These are phyloP conservation scores for Reticulitermes lucifugus DNA, from an alignment of 2,888 invertebrate genomes.

Conservation along the genomic window DNA sequence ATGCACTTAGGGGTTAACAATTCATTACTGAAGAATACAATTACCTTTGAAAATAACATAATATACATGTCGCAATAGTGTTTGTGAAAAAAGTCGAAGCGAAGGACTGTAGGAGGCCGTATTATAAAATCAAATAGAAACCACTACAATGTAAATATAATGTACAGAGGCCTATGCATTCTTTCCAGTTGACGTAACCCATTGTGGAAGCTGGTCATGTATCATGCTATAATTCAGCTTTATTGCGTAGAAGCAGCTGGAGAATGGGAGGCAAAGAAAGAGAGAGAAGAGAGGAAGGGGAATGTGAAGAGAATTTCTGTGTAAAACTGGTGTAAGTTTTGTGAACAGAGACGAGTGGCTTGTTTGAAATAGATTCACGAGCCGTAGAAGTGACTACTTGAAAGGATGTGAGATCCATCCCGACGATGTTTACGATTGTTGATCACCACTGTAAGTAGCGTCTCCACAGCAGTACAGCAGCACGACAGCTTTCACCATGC, in stretches of 20 bases:
- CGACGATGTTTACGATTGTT: no score
- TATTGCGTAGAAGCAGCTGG: constrained; percentile 34
- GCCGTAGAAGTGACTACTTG: no score
- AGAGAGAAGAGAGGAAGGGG: not conserved
- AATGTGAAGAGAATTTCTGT: not conserved
- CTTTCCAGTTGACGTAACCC: constrained; percentile 34
- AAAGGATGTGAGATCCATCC: no score
- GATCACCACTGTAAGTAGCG: no score
- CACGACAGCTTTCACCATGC: no score
- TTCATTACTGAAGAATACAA: no score
- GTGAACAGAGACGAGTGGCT: no score
- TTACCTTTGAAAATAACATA: no score
- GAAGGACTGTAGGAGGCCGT: not conserved
- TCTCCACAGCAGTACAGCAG: no score
- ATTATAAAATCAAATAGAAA: constrained; percentile 36
- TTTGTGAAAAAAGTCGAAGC: not conserved
- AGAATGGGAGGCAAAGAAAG: not conserved
- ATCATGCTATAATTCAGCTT: constrained; percentile 26
- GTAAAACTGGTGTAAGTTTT: not conserved
- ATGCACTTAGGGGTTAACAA: no score
- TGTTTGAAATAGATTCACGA: no score
- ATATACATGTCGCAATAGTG: not conserved
- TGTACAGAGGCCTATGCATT: not conserved
- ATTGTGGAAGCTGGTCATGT: constrained; percentile 17
- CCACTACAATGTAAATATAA: constrained; percentile 23